A percentile compares a stretch with the other conserved stretches of the same genome.
Evolutionary conservation across 2,797 vertebrate species (phyloP).

Genomic region (Sebastes aleutianus): DNA sequence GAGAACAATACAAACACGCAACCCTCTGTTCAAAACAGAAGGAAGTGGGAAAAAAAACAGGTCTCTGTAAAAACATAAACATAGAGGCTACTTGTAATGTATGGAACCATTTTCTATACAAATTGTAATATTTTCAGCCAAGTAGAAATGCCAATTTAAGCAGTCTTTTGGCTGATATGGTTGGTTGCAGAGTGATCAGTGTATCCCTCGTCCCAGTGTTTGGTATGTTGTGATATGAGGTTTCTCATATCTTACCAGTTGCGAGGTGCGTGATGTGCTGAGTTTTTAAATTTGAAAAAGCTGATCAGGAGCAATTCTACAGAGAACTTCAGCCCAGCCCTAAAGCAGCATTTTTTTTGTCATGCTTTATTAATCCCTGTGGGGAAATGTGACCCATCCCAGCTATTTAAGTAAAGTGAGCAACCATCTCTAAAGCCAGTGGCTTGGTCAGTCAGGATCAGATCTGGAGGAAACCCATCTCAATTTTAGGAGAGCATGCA

Average conservation of each 20-base stretch:
- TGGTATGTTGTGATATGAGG: slow-evolving; percentile 10
- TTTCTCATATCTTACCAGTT: not conserved
- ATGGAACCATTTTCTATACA: not conserved
- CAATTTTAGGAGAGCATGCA: not conserved
- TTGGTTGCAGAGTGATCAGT: slow-evolving; percentile 1
- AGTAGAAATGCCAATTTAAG: not conserved
- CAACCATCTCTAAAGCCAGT: not conserved
- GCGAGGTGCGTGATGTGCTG: slow-evolving; percentile 3
- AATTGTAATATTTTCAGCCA: not conserved
- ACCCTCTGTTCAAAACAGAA: slow-evolving; percentile 6
- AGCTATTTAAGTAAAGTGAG: not conserved
- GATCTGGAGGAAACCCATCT: not conserved
- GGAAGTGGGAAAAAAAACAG: not conserved
- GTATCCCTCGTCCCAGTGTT: not conserved
- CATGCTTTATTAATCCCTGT: slow-evolving; percentile 1
- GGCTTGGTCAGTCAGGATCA: not conserved
- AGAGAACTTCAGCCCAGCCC: not conserved
- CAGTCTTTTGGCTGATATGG: not conserved
- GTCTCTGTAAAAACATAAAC: not conserved
- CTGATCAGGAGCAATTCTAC: not conserved
- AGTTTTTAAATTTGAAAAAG: slow-evolving; percentile 25
- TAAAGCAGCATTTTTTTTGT: slow-evolving; percentile 3
- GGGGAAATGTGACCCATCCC: slow-evolving; percentile 2
- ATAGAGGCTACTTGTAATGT: not conserved
- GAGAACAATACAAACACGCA: not conserved